Evolutionary conservation across 2,797 vertebrate genomes (phyloP).

Genomic region (Rachycentron canadum): DNA sequence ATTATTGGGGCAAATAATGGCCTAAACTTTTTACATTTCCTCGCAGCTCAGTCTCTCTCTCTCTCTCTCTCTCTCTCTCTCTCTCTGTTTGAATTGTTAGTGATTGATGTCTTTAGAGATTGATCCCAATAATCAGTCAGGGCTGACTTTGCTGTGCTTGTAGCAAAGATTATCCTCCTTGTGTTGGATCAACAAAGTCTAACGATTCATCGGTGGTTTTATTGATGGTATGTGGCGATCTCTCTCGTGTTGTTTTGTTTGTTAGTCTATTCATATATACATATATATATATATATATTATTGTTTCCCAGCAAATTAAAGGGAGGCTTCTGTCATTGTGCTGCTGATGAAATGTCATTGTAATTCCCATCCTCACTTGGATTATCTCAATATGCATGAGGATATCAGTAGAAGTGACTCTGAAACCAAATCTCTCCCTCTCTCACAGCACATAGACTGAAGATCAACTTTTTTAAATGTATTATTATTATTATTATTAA

Average conservation of each 20-base stretch:
- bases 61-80: no score
- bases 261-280: not conserved
- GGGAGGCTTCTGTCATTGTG: not conserved
- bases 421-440: not conserved
- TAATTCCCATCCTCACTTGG: not conserved
- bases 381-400: not conserved
- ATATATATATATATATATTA: not conserved
- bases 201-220: constrained; percentile 1
- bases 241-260: not conserved
- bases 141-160: constrained; percentile 1
- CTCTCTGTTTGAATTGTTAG: not conserved
- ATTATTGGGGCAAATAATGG: not conserved
- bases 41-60: not conserved
- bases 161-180: constrained; percentile 8
- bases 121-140: constrained; percentile 20
- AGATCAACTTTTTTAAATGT: constrained; percentile 33
- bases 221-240: constrained; percentile 1
- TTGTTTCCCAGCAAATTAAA: not conserved
- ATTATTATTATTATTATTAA: no score
- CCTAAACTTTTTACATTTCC: not conserved
- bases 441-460: not conserved
- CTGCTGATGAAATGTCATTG: not conserved
- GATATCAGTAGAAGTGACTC: not conserved
- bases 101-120: constrained; percentile 9
- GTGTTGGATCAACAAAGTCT: constrained; percentile 2